Evolutionary conservation across 2,797 vertebrate genomes (phyloP).

Genomic region (Phoebastria nigripes): DNA sequence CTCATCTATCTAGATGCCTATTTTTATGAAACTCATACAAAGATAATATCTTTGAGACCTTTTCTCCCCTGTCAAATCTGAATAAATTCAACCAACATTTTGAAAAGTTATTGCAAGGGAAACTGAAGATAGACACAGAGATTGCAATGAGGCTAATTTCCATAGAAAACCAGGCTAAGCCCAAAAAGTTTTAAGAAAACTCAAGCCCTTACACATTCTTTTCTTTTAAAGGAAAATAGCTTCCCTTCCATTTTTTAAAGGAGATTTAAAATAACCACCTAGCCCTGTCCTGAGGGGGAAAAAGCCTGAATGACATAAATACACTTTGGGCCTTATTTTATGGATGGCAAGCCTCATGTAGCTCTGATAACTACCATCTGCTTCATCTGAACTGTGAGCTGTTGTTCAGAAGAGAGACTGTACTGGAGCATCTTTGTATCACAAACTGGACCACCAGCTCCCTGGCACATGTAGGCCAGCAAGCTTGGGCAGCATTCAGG

Average conservation of each 20-base stretch:
- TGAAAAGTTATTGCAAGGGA: constrained; percentile 32
- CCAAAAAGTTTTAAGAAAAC: neutral
- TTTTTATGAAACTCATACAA: constrained; percentile 58
- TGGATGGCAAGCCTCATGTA: neutral
- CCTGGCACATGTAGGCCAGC: neutral
- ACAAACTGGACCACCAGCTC: neutral
- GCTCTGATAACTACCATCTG: neutral
- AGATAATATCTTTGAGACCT: constrained; percentile 57
- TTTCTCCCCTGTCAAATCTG: constrained; percentile 53
- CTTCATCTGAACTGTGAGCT: neutral
- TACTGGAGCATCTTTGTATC: neutral
- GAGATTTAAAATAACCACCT: neutral
- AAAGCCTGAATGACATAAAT: neutral
- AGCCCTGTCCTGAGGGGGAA: neutral
- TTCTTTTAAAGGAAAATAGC: neutral
- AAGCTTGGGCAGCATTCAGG: neutral
- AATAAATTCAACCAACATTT: constrained; percentile 45
- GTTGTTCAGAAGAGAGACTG: fast-evolving
- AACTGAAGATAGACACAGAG: neutral
- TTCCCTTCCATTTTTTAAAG: neutral
- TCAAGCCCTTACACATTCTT: neutral
- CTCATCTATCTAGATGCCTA: constrained; percentile 14
- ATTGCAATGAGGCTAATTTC: neutral
- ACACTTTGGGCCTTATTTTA: neutral
- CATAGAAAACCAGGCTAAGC: neutral